These are phyloP conservation scores for Myripristis jacobus DNA, from an alignment of 2,797 vertebrate species.

Conservation along the genomic window DNA sequence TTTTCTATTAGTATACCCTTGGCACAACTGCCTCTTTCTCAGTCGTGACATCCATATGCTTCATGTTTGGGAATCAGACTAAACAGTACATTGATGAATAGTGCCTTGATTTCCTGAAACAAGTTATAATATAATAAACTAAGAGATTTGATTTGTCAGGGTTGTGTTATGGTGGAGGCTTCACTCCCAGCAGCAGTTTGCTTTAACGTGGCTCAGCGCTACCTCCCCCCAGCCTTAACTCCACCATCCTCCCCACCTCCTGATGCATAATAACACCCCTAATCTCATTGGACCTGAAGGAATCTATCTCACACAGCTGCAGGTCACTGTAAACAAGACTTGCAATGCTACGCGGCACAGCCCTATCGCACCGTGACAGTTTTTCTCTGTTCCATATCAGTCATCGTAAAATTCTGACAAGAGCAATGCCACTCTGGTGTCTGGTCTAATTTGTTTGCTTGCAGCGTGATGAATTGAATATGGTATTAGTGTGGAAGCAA, in stretches of 20 bases:
- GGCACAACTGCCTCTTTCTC: neutral
- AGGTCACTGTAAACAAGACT: constrained; percentile 52
- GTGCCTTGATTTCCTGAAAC: constrained; percentile 1
- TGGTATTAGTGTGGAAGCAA: constrained; percentile 24
- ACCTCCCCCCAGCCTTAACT: constrained; percentile 8
- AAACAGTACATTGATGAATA: neutral
- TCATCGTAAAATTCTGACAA: constrained; percentile 40
- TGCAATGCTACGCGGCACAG: constrained; percentile 14
- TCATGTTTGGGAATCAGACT: constrained; percentile 17
- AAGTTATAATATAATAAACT: neutral
- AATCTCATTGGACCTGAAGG: constrained; percentile 59
- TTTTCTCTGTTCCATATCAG: constrained; percentile 52
- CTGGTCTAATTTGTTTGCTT: constrained; percentile 46
- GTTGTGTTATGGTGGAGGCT: constrained; percentile 12
- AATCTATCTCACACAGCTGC: constrained; percentile 46
- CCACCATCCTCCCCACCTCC: constrained; percentile 11
- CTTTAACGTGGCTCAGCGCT: constrained; percentile 11
- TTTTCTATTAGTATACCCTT: constrained; percentile 36
- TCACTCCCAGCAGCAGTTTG: constrained; percentile 21
- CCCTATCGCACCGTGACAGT: constrained; percentile 51
- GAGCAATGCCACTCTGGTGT: constrained; percentile 16
- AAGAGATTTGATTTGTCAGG: constrained; percentile 14
- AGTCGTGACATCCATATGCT: constrained; percentile 8
- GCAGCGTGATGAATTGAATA: constrained; percentile 55
- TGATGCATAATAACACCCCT: constrained; percentile 51